Evolutionary conservation across 2,113 vertebrate species (phyloP).

Genomic region (Psittacara wagleri): DNA sequence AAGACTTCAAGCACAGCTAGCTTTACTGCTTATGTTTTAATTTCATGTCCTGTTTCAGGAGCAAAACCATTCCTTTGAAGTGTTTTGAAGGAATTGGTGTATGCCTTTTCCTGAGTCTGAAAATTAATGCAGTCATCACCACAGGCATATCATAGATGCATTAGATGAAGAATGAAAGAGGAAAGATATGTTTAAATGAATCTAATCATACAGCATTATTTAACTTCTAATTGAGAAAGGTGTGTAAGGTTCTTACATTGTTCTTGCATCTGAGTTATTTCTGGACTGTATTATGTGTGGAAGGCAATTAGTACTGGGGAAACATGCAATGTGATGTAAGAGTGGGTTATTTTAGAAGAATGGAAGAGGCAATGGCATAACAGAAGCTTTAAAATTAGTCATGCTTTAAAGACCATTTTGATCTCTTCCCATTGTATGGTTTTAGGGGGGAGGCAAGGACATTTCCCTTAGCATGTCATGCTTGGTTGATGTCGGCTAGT

Average conservation of each 20-base stretch:
- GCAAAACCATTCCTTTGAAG: not conserved
- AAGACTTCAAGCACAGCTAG: not conserved
- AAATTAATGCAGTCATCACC: not conserved
- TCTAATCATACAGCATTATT: not conserved
- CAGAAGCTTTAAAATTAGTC: not conserved
- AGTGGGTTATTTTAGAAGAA: not conserved
- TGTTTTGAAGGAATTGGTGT: not conserved
- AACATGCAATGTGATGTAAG: not conserved
- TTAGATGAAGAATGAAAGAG: not conserved
- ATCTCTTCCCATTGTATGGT: not conserved
- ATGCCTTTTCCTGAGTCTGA: not conserved
- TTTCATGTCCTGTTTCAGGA: not conserved
- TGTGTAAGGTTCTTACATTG: not conserved
- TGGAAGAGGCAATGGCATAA: not conserved
- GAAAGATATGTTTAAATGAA: not conserved
- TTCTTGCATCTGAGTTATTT: not conserved
- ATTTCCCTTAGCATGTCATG: not conserved
- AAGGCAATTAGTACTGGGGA: not conserved
- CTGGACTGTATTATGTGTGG: not conserved
- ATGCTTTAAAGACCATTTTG: not conserved
- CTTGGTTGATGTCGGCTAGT: not conserved
- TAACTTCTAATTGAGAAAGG: not conserved
- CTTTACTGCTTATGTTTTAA: not conserved
- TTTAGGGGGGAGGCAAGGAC: not conserved
- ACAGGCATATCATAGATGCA: not conserved